Evolutionary conservation across 1,140 invertebrate genomes (phyloP), one percentile per base, ranked within the genome.

Genomic region (Galendromus occidentalis): DNA sequence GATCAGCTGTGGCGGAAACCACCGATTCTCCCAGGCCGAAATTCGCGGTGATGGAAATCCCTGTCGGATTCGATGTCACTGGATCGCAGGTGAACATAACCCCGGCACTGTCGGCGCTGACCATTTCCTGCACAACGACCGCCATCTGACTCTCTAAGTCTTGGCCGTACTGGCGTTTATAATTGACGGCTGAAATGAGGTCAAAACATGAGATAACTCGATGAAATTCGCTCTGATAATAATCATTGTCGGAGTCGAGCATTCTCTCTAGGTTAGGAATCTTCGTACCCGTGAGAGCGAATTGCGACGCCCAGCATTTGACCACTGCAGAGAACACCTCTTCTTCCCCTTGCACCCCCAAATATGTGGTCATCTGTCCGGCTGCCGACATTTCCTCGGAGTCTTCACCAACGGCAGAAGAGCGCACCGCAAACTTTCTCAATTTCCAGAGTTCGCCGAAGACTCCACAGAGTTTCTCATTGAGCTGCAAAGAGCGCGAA

Each of bases 41-140:
- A 74, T 87, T 86, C 0, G 85, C 83, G n/a, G 85, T 86, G 64
- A 90, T 81, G n/a, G 83, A 74, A 51, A 88, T 80, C 51, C 51
- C 7, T 2, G 79, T 75, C 0, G 84, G 81, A 74, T 85, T 81
- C 0, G 82, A 84, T 44, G 79, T 81, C 0, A 80, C 78, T 0
- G 87, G 86, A 74, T 89, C 82, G 47, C 80, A 76, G 0, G 86
- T 87, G 73, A 90, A 90, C 72, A 90, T 74, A 0, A 90, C 87
- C 14, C 87, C 86, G 28, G 87, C 84, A 1, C 79, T 75, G 47
- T 83, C 80, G 7, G 86, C 79, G 20, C 77, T 69, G 17, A 87
- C 82, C 82, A 90, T 83, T 70, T 80, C 78, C 73, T 91, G 87
- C 9, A 90, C 77, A n/a, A 87, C 85, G n/a, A 90, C 86, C 0